Percentiles rank a stretch among this genome's conserved stretches.
These are phyloP conservation scores for Liodrosophila aerea DNA, from an alignment of 2,888 invertebrate species.

Conservation along the genomic window DNA sequence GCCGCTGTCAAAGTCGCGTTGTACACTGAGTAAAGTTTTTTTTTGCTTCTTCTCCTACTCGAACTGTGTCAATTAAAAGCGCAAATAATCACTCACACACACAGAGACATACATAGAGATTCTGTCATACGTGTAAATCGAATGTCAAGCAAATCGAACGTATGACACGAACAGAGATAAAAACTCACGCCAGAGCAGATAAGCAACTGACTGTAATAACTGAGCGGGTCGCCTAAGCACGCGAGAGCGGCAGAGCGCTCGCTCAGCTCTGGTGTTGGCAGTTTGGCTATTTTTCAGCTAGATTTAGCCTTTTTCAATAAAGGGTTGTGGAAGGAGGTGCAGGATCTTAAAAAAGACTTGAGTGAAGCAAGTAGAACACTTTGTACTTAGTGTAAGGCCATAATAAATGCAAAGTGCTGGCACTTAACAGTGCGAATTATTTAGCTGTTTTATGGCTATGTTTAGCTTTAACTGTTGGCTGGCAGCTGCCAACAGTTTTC, in stretches of 20 bases:
- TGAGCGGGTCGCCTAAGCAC: not conserved
- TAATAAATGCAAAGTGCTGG: no score
- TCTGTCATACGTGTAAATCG: conserved; percentile 29
- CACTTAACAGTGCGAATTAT: no score
- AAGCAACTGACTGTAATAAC: conserved; percentile 11
- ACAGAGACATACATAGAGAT: conserved; percentile 10
- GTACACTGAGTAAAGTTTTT: conserved; percentile 53
- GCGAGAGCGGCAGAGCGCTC: not conserved
- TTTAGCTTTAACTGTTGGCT: no score
- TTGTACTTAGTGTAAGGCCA: no score
- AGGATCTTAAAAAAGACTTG: no score
- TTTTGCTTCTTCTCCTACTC: conserved; percentile 33
- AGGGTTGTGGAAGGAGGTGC: no score
- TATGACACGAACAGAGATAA: conserved; percentile 34
- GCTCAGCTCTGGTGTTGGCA: conserved; percentile 1
- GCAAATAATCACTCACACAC: conserved; percentile 39
- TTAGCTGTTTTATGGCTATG: no score
- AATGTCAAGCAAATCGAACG: conserved; percentile 43
- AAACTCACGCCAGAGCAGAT: conserved; percentile 23
- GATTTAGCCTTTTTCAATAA: no score
- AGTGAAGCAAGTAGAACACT: no score
- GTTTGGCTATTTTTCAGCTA: no score
- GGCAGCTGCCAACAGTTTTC: no score
- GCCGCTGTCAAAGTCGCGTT: conserved; percentile 58
- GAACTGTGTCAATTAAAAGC: conserved; percentile 63